phyloP scores from a whole-genome alignment of 2,888 invertebrate species.

The Spatulosminthurus flaviceps region DNA sequence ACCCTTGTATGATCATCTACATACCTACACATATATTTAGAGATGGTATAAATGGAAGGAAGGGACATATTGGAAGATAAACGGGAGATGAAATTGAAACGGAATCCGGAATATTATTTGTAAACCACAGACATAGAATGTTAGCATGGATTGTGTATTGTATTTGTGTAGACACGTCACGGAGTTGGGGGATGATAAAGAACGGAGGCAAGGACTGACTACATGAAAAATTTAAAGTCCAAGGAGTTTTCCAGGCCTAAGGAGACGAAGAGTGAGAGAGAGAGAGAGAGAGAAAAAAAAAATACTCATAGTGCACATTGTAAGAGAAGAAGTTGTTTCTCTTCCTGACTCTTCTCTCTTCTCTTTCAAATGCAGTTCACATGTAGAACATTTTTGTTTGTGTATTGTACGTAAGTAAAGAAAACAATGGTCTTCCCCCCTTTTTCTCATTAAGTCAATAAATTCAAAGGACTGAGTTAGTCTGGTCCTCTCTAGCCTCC shows the following conservation, averaged over 20 bases:
- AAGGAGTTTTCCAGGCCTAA: not conserved
- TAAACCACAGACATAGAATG: constrained; percentile 23
- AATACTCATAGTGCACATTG: not conserved
- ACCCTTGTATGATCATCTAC: not conserved
- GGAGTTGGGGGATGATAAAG: constrained; percentile 13
- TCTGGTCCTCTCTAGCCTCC: not conserved
- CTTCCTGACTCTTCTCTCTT: not conserved
- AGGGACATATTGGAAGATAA: constrained; percentile 13
- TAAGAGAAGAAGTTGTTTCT: constrained; percentile 18
- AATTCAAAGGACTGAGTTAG: constrained; percentile 34
- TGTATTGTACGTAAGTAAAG: constrained; percentile 14
- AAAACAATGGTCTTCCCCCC: constrained; percentile 35
- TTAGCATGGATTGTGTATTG: constrained; percentile 5
- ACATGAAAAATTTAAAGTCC: constrained; percentile 18
- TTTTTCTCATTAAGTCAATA: constrained; percentile 44
- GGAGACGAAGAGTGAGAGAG: not conserved
- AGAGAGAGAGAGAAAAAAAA: not conserved
- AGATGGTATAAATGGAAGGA: not conserved
- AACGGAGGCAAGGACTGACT: constrained; percentile 12
- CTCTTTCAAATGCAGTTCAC: constrained; percentile 15
- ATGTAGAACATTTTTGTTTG: not conserved
- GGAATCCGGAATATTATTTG: not conserved
- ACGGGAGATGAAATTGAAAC: constrained; percentile 26
- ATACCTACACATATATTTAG: not conserved
- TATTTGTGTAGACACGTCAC: constrained; percentile 15